Base-by-base conservation (phyloP, 2,888 invertebrate genomes). In the Cistogaster globosa region DNA sequence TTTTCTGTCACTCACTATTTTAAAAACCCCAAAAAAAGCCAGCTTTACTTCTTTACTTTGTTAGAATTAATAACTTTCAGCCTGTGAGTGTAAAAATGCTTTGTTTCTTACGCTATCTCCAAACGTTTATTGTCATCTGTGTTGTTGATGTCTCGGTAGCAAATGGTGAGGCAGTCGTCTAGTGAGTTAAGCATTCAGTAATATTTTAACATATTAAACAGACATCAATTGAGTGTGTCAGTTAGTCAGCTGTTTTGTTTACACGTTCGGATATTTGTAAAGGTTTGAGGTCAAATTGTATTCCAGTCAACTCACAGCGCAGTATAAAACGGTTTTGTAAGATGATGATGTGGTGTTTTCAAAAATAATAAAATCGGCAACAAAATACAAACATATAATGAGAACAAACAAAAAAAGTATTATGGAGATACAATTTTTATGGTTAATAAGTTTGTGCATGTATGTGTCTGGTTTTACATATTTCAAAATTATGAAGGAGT, bases 221-320 rank as follows among this genome's bases (percentile, higher is more conserved):
- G 60, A 32, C 55, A 42, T 20, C 12, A 36, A 63, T 12, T 20
- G 22, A 68, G 78, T 74, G 32, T 38, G 32, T 18, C 63, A 55
- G 36, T 53, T 18, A 38, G 42, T 53, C 45, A 78, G 51, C 14
- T 71, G 45, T 57, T 71, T 63, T 36, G 38, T 57, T 32, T 71
- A 18, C 51, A 63, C 48, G 22, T 51, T 71, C 51, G 55, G 32
- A 72, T 68, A 42, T 32, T 69, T 48, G 8, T 68, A 72, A 48
- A 78, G 67, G 78, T 74, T 63, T 78, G 68, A 78, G 78, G 83
- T 83, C 74, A 83, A 83, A 77, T 83, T 77, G 71, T 77, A 77
- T 72, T 26, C 58, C 71, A 71, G 76, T 67, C 71, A 77, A 77
- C 69, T 58, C 82, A 68, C 82, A 68, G 51, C 78, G 63, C 78